phyloP scores from a whole-genome alignment of 1,140 invertebrate genomes.

The Cydia splendana region DNA sequence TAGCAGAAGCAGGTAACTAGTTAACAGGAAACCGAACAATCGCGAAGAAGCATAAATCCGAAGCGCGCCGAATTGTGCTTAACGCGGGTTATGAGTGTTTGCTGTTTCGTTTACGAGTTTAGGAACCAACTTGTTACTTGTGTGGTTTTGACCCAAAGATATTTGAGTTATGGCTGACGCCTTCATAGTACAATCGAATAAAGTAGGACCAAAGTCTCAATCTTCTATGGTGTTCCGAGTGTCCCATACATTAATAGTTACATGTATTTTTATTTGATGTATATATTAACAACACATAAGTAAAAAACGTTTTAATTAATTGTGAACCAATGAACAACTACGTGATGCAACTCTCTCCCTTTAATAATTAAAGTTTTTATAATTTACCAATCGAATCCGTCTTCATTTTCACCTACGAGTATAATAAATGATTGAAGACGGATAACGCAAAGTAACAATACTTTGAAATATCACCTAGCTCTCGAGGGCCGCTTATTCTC shows the following conservation, averaged over 20 bases:
- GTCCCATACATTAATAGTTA: no score
- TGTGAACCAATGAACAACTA: no score
- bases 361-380: background rate
- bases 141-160: no score
- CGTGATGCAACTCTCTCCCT: no score
- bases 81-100: constrained; percentile 17
- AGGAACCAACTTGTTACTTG: background rate
- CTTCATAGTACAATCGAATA: no score
- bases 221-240: no score
- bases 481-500: background rate
- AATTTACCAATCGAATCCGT: background rate
- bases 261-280: no score
- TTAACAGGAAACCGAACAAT: background rate
- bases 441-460: background rate
- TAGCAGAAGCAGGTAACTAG: background rate
- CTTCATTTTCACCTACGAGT: background rate
- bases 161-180: no score
- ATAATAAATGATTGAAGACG: background rate
- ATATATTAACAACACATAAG: no score
- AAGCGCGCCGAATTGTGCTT: background rate
- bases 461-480: constrained; percentile 9
- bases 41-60: background rate
- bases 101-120: background rate
- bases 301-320: no score
- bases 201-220: no score